phyloP scores from a whole-genome alignment of 2,888 invertebrate genomes.

The Mayetiola destructor region DNA sequence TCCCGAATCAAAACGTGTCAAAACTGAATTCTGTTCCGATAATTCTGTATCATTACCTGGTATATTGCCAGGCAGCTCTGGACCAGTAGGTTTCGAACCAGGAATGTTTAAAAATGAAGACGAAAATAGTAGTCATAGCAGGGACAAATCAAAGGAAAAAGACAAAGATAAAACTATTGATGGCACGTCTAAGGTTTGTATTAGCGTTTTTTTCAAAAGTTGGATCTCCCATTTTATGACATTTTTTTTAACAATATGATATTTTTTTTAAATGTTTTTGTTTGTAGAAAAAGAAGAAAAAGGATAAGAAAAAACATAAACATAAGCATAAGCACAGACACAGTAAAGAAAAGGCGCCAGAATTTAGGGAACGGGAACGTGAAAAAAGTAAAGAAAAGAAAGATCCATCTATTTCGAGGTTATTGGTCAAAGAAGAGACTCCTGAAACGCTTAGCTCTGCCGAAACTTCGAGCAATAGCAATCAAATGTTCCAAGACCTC shows the following conservation, averaged over 20 bases:
- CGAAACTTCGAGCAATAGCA: slow-evolving; percentile 35
- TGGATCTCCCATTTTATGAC: background rate
- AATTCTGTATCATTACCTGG: slow-evolving; percentile 69
- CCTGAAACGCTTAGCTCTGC: slow-evolving; percentile 35
- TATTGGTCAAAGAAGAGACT: slow-evolving; percentile 31
- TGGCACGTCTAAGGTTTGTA: background rate
- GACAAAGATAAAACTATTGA: background rate
- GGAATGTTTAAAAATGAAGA: slow-evolving; percentile 59
- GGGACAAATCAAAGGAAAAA: slow-evolving; percentile 34
- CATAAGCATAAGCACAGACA: slow-evolving; percentile 87
- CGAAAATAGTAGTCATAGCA: slow-evolving; percentile 25
- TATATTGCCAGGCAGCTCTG: slow-evolving; percentile 44
- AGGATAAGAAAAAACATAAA: slow-evolving; percentile 69
- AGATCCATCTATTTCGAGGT: slow-evolving; percentile 30
- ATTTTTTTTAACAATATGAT: background rate
- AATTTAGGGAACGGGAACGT: slow-evolving; percentile 27
- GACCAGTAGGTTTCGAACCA: slow-evolving; percentile 69
- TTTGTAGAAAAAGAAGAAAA: slow-evolving; percentile 56
- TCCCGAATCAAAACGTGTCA: slow-evolving; percentile 27
- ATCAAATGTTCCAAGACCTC: slow-evolving; percentile 17
- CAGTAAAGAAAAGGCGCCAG: slow-evolving; percentile 46
- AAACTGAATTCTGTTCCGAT: slow-evolving; percentile 53
- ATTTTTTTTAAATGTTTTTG: slow-evolving; percentile 20
- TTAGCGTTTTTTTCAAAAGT: background rate
- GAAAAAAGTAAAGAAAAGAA: slow-evolving; percentile 36